Base-by-base conservation (phyloP, 2,888 invertebrate species). In the Gibbula magus region DNA sequence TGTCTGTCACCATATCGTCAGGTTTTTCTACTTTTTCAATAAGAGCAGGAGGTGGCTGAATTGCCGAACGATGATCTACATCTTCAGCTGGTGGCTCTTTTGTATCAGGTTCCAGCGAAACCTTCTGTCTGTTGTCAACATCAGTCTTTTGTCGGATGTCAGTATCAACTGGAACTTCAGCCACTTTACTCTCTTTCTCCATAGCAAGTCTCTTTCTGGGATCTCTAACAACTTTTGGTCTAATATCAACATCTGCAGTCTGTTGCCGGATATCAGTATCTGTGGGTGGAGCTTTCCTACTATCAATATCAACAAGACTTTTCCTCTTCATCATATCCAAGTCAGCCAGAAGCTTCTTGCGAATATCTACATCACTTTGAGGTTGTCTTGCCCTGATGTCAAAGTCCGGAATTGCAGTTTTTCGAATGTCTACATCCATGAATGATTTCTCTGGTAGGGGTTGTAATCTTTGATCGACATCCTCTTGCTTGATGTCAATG, bases 281-380 rank as follows among this genome's bases (percentile, higher is more conserved):
- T 70, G 35, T 35, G 4, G 29, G 32, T 20, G 35, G 20, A 61
- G 61, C 29, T 16, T 61, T 29, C 25, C 45, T 45, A 13, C 45
- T 45, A 45, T 45, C 45, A 10, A 29, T 61, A 13, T 61, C 61
- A 16, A 29, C 61, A 61, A 61, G 61, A 25, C 61, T 13, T 61
- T 61, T 61, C 8, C 61, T 61, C 35, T 32, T 70, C 18, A n/a
- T n/a, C n/a, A 32, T 39, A 20, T 70, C 70, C 35, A 70, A 20
- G 39, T 70, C 70, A 18, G 70, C 29, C 20, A 70, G 39, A 18
- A 70, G 70, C n/a, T 70, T 32, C 35, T 32, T 70, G n/a, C 70
- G 32, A 20, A 70, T 70, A 70, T 70, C 70, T n/a, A 70, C 35
- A 20, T 70, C 70, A 70, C 70, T 70, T 20, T 70, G 70, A 39